Evolutionary conservation across 2,888 invertebrate genomes (phyloP), one percentile per base, ranked within the genome.

Genomic region (Caenorhabditis doughertyi): DNA sequence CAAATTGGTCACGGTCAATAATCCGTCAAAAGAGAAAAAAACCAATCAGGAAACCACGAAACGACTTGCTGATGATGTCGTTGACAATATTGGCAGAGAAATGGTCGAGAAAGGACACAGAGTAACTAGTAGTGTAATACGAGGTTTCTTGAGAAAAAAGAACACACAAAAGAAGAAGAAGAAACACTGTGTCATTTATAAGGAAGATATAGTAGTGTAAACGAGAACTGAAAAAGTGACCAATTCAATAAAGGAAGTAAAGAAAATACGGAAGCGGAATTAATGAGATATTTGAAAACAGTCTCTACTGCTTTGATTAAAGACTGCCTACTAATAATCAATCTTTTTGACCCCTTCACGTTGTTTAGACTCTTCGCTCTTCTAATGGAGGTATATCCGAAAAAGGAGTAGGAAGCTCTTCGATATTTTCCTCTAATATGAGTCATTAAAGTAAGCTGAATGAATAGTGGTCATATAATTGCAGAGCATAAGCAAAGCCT

Each of bases 1-100:
- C 55, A 39, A 65, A 51, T 60, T 77, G 53, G 77, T 68, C 77
- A 68, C 62, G 77, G 60, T 77, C 77, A 77, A 51, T 77, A 77
- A 70, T 77, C 58, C 68, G 62, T 60, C 64, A 71, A 68, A 55
- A 53, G 49, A 25, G 39, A 67, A 67, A 68, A 62, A 60, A 60
- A 25, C 27, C 16, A 81, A 64, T 68, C 53, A 56, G 68, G 73
- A 79, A 71, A 71, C 73, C 71, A 73, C 58, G 51, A 67, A 80
- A 65, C 74, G 29, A 70, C 70, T 79, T 64, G 83, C 32, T 53
- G 64, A 62, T 51, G 73, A 77, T 44, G 62, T 62, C 47, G 64
- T 56, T 67, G 47, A 53, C 67, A 67, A 56, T 65, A 60, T 44
- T 53, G 32, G 47, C 35, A 58, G 23, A 39, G 53, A 80, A 67